Percentiles rank a stretch among this genome's conserved stretches.
Conservation (phyloP, 2,888 invertebrate genomes). For the Drosophila rubida region DNA sequence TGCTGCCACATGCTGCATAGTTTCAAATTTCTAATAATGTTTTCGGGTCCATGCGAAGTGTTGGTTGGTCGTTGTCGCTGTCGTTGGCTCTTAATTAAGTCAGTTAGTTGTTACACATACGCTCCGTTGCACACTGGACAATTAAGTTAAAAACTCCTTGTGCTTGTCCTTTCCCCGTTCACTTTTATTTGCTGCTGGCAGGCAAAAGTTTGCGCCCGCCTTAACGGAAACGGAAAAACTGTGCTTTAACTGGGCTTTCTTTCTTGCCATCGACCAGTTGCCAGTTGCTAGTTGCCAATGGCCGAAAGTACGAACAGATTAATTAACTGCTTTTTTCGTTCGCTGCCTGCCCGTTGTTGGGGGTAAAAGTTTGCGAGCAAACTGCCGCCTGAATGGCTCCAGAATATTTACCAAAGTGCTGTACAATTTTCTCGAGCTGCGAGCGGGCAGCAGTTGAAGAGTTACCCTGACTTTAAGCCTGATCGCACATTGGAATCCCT, state of each 20-base stretch:
- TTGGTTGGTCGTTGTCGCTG: slow-evolving; percentile 5
- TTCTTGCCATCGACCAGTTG: slow-evolving; percentile 2
- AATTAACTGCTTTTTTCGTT: slow-evolving; percentile 62
- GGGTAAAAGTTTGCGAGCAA: slow-evolving; percentile 23
- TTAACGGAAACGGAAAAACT: slow-evolving; percentile 19
- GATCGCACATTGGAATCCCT: slow-evolving; percentile 5
- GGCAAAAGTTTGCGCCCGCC: slow-evolving; percentile 21
- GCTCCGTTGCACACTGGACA: slow-evolving; percentile 57
- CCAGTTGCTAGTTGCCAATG: slow-evolving; percentile 5
- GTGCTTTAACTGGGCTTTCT: slow-evolving; percentile 24
- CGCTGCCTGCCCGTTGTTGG: slow-evolving; percentile 8
- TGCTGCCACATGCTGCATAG: slow-evolving; percentile 13
- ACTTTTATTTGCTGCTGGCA: slow-evolving; percentile 2
- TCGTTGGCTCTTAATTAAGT: slow-evolving; percentile 60
- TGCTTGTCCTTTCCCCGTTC: neutral
- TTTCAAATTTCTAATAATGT: slow-evolving; percentile 23
- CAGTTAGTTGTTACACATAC: slow-evolving; percentile 61
- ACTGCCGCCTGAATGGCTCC: slow-evolving; percentile 28
- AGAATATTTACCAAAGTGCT: slow-evolving; percentile 17
- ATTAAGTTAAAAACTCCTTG: slow-evolving; percentile 49
- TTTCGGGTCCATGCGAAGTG: slow-evolving; percentile 6
- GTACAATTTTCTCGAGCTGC: neutral
- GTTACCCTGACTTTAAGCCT: slow-evolving; percentile 11
- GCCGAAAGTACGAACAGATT: slow-evolving; percentile 49
- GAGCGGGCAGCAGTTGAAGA: neutral